Evolutionary conservation across 2,113 vertebrate species (phyloP).

Genomic region (Petroica traversi): DNA sequence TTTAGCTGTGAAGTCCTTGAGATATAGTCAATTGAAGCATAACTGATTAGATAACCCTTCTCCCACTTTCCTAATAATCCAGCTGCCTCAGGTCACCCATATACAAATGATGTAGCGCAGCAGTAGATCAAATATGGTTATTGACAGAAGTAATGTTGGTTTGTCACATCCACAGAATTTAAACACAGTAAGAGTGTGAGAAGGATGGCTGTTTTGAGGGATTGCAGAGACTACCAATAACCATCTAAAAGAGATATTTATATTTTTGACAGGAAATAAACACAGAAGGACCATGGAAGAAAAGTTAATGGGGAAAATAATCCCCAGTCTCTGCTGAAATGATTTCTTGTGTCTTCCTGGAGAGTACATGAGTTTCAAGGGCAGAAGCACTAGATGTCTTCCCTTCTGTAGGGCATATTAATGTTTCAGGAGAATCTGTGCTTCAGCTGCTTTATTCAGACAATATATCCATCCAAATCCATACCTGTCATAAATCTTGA

Average conservation of each 20-base stretch:
- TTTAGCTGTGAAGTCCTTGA: background rate
- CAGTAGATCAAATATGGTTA: background rate
- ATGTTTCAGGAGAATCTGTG: background rate
- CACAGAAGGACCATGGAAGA: background rate
- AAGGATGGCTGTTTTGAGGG: background rate
- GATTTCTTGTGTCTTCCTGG: background rate
- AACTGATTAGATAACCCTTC: background rate
- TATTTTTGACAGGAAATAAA: background rate
- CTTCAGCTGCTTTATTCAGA: background rate
- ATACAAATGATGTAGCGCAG: background rate
- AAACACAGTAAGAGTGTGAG: background rate
- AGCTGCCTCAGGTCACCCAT: background rate
- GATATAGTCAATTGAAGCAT: background rate
- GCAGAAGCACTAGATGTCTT: background rate
- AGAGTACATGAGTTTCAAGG: background rate
- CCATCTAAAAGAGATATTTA: background rate
- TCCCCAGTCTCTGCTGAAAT: background rate
- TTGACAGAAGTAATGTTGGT: background rate
- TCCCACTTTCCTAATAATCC: background rate
- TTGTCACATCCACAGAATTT: background rate
- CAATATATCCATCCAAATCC: background rate
- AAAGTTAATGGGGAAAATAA: background rate
- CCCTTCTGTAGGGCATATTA: background rate
- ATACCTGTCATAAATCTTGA: background rate
- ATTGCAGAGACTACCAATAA: background rate